Evolutionary conservation across 1,140 invertebrate species (phyloP), one percentile per base, ranked within the genome.

Genomic region (Temnothorax longispinosus): DNA sequence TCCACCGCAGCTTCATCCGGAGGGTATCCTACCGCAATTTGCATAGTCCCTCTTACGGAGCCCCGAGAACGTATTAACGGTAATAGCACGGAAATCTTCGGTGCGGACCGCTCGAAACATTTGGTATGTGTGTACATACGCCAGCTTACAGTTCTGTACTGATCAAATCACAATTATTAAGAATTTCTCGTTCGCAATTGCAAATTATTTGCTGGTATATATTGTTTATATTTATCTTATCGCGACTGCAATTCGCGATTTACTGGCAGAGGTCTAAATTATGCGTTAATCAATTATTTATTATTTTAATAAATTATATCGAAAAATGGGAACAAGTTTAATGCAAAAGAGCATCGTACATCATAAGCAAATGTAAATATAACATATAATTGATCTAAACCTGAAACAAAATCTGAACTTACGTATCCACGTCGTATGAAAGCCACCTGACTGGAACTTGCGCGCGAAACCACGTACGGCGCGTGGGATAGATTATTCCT

Each of bases 21-120:
- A 65, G 62, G 58, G 32, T 81, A 76, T 58, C 58, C 64, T 52
- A 27, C 50, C 82, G 88, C 89, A 93, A 93, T 93, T 91, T 93
- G 91, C 72, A 78, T 44, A 72, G 81, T 32, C 47, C 52, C 82
- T 77, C 60, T 86, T 82, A 64, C n/a, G 60, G 65, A n/a, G 69
- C 76, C 82, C 72, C 50, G 58, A 50, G 89, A 92, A 85, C 90
- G 90, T 87, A 94, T 94, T 93, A 94, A 94, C 93, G 90, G 90
- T 94, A 94, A 94, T 94, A 77, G 90, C 89, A 75, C 80, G 87
- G 90, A 92, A 91, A 90, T 87, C 71, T 91, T 86, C 85, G 71
- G 69, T 74, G 35, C 88, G 82, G 85, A 64, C 78, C 76, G 77
- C 52, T 91, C 85, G 85, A 90, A 91, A 92, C 87, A 44, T 60